Evolutionary conservation across 2,888 invertebrate species (phyloP), one percentile per base, ranked within the genome.

Genomic region (Odontothrips loti): DNA sequence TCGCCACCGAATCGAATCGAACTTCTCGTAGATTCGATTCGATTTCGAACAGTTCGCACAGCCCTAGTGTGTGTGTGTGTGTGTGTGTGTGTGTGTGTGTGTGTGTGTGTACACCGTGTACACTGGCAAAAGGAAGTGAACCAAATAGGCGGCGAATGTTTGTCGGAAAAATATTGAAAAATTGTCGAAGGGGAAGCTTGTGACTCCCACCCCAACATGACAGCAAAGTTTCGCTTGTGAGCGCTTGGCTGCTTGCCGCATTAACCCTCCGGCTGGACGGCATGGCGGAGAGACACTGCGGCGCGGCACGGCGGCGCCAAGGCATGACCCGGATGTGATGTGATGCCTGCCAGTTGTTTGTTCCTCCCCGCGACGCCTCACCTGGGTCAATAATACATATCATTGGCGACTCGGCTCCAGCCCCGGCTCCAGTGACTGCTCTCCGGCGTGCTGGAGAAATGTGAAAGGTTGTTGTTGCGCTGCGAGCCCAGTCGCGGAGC

Each of bases 321-420:
- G 12, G n/a, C n/a, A 20, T 58, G 58, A 20, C n/a, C 58, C 58
- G 17, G 20, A 17, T 17, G 17, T 17, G 20, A n/a, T 20, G 58
- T 15, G 15, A 17, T 6, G 17, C 58, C 51, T 17, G 23, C 68
- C 68, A 11, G 68, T 27, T 11, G 23, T 27, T n/a, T 27, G 23
- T 27, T 27, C 23, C 68, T 27, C 68, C 68, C 11, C 11, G n/a
- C n/a, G n/a, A n/a, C n/a, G 23, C 12, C 68, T 1, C 10, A 27
- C 68, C 68, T 27, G 58, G 58, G n/a, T n/a, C 58, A 58, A 58
- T 58, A 58, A 58, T 58, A 58, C 58, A 58, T 58, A 58, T 58
- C 58, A 58, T 58, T 58, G 58, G 58, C 58, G 58, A 6, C 20
- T 17, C 58, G 15, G 58, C 20, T 8, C 1, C 20, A 15, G 58